Conservation (phyloP, 2,797 vertebrate species). For the Vespertilio murinus region DNA sequence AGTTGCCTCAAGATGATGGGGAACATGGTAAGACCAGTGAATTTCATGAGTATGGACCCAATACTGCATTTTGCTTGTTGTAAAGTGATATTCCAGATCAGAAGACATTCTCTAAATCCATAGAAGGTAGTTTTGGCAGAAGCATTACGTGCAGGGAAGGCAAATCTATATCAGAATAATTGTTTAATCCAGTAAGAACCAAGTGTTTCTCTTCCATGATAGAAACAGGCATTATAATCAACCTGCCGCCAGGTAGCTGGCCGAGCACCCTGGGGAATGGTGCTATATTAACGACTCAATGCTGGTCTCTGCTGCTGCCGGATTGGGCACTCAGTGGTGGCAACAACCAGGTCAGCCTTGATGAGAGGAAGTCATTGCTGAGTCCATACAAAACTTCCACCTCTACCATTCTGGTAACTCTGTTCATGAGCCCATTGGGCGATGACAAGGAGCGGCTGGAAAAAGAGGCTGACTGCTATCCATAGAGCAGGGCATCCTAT, state of each 20-base stretch:
- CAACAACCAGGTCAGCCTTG: neutral
- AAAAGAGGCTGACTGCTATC: neutral
- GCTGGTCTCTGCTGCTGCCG: neutral
- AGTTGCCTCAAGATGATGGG: neutral
- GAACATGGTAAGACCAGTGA: neutral
- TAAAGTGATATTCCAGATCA: neutral
- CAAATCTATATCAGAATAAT: neutral
- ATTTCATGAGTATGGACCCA: neutral
- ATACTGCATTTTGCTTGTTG: neutral
- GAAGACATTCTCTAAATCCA: too few species aligned
- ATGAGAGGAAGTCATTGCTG: neutral
- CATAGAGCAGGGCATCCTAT: neutral
- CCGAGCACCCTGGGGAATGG: neutral
- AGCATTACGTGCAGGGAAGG: too few species aligned
- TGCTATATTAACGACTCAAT: neutral
- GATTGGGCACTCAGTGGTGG: neutral
- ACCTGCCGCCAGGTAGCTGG: neutral
- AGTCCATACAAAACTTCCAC: neutral
- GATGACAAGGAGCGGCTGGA: neutral
- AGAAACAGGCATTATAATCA: neutral
- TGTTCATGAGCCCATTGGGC: neutral
- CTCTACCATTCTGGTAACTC: neutral
- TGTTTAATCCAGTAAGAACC: neutral
- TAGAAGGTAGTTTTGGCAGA: neutral
- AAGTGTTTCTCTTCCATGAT: neutral